Percentiles rank a stretch among this genome's conserved stretches.
These are phyloP conservation scores for Ia io DNA, from an alignment of 2,113 vertebrate genomes.

Conservation along the genomic window DNA sequence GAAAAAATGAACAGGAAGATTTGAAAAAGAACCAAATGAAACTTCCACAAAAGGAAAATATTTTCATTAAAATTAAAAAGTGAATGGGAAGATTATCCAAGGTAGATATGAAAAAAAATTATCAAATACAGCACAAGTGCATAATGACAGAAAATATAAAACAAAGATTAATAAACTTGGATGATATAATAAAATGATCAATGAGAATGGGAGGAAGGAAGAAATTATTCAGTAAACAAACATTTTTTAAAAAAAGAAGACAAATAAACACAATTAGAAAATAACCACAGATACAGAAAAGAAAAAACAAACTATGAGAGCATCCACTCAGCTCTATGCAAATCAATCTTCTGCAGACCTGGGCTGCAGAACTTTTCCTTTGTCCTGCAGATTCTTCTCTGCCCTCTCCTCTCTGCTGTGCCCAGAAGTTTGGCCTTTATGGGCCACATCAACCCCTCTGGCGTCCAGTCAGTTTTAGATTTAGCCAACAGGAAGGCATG, in stretches of 20 bases:
- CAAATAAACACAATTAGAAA: neutral
- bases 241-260: neutral
- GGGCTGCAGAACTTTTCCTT: neutral
- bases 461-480: neutral
- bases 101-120: neutral
- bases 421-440: neutral
- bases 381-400: neutral
- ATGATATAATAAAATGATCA: neutral
- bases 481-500: neutral
- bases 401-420: neutral
- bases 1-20: neutral
- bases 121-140: neutral
- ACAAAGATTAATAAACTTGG: neutral
- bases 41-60: constrained; percentile 5
- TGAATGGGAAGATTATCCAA: neutral
- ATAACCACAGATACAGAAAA: neutral
- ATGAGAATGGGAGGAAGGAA: neutral
- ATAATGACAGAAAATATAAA: constrained; percentile 21
- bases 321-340: neutral
- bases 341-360: neutral
- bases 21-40: neutral
- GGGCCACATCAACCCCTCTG: neutral
- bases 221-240: neutral
- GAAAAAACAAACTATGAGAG: neutral
- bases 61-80: constrained; percentile 12